These are phyloP conservation scores for Nematolebias whitei DNA, from an alignment of 2,113 vertebrate genomes.

Conservation along the genomic window DNA sequence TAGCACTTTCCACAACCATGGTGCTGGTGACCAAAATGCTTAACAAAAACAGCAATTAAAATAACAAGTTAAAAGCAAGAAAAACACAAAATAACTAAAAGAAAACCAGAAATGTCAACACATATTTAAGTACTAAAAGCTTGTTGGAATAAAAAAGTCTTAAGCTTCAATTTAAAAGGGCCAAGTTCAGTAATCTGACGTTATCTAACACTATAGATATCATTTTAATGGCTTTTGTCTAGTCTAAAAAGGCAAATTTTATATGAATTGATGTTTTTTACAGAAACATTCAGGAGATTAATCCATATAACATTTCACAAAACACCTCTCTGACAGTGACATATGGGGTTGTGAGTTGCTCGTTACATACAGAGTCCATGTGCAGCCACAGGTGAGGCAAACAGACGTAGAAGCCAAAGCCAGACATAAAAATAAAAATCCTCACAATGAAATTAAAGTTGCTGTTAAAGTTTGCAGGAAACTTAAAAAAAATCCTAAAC, in stretches of 20 bases:
- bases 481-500: neutral
- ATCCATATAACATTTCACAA: slow-evolving; percentile 1
- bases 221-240: neutral
- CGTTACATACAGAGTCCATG: neutral
- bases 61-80: too few species aligned
- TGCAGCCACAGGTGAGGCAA: neutral
- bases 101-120: too few species aligned
- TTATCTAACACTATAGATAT: slow-evolving; percentile 2
- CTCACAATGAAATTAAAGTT: neutral
- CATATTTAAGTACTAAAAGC: too few species aligned
- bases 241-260: too few species aligned
- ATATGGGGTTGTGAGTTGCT: neutral
- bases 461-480: neutral
- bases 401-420: neutral
- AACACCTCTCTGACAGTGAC: neutral
- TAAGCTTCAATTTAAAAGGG: too few species aligned
- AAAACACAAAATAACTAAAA: too few species aligned
- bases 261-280: neutral
- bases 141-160: too few species aligned
- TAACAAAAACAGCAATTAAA: too few species aligned
- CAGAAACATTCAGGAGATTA: slow-evolving; percentile 16
- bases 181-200: too few species aligned
- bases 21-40: too few species aligned
- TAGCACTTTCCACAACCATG: too few species aligned
- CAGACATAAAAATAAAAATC: neutral